Conservation (phyloP, 2,797 vertebrate species). For the Aulostomus chinensis region DNA sequence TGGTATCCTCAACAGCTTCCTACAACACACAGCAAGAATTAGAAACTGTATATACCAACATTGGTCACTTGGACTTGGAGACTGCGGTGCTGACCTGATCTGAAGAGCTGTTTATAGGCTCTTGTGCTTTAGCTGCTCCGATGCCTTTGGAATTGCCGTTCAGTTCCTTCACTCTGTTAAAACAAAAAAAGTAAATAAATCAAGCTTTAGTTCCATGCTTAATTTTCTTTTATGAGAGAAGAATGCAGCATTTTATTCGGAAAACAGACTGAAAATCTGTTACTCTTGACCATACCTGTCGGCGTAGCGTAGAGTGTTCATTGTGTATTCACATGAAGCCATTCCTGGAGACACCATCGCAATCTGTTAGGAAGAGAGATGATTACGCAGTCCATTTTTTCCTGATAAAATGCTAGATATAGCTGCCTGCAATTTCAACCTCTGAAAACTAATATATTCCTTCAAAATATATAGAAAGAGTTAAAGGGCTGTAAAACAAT, state of each 20-base stretch:
- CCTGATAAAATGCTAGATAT: too few species aligned
- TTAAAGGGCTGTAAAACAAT: too few species aligned
- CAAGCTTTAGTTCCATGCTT: not conserved
- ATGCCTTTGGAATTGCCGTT: slow-evolving; percentile 73
- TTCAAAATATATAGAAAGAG: too few species aligned
- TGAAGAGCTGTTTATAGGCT: slow-evolving; percentile 60
- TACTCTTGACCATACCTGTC: too few species aligned
- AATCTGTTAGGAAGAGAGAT: slow-evolving; percentile 78
- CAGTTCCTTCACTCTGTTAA: slow-evolving; percentile 91
- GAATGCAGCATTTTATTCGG: not conserved
- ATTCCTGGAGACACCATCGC: slow-evolving; percentile 97
- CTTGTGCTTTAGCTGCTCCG: slow-evolving; percentile 70
- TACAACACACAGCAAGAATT: slow-evolving; percentile 26
- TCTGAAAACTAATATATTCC: too few species aligned
- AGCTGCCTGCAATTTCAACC: too few species aligned
- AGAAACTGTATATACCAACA: not conserved
- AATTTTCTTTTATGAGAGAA: not conserved
- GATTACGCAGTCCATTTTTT: too few species aligned
- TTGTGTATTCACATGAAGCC: slow-evolving; percentile 93
- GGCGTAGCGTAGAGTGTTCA: slow-evolving; percentile 96
- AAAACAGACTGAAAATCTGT: not conserved
- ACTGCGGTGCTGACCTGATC: slow-evolving; percentile 65
- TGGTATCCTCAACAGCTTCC: slow-evolving; percentile 70
- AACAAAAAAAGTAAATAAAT: slow-evolving; percentile 15
- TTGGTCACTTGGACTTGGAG: not conserved